These are phyloP conservation scores for Bothrops jararaca DNA, from an alignment of 2,113 vertebrate genomes.

Conservation along the genomic window DNA sequence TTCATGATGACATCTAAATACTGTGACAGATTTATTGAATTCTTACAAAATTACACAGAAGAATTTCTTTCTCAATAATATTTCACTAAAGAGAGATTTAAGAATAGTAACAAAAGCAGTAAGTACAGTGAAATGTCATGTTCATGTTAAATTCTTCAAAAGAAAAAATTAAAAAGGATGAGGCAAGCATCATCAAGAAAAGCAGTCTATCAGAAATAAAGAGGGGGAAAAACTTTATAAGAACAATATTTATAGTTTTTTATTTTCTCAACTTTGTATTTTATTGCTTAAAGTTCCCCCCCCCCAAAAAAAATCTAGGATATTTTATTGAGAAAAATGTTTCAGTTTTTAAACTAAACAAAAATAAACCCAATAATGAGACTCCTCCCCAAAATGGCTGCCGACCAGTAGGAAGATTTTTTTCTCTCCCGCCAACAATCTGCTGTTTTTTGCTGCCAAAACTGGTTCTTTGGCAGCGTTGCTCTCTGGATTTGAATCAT, in stretches of 20 bases:
- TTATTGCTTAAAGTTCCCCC: neutral
- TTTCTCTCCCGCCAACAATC: too few relatives aligned
- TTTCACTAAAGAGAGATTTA: neutral
- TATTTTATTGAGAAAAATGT: neutral
- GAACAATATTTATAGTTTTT: neutral
- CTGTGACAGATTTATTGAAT: neutral
- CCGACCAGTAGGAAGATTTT: neutral
- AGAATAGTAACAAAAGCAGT: neutral
- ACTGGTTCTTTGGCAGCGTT: too few relatives aligned
- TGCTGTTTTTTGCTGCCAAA: too few relatives aligned
- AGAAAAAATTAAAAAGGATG: neutral
- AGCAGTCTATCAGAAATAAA: neutral
- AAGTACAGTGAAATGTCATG: neutral
- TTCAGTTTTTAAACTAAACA: neutral
- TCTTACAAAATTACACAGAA: neutral
- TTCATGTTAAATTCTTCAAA: neutral
- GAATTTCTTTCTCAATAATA: neutral
- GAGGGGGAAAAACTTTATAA: neutral
- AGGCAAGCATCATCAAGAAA: neutral
- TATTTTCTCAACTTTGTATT: neutral
- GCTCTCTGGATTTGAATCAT: too few relatives aligned
- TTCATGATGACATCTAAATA: neutral
- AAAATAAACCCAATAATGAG: neutral
- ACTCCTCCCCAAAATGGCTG: neutral
- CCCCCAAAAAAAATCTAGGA: neutral